phyloP scores from a whole-genome alignment of 2,888 invertebrate genomes.

The Drosophila basisetae region DNA sequence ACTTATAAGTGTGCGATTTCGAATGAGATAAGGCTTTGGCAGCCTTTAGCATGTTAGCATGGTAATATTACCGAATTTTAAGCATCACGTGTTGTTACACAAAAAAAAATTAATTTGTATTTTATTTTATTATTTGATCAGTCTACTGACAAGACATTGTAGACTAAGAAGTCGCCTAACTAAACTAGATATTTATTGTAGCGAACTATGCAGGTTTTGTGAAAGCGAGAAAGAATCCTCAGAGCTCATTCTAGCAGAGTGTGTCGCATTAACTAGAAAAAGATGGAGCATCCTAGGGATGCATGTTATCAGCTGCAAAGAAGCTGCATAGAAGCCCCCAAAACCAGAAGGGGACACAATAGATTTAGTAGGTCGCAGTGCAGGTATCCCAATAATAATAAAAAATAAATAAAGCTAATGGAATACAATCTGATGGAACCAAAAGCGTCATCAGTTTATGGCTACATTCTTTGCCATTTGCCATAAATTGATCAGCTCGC shows the following conservation, averaged over 20 bases:
- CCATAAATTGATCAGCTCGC: slow-evolving; percentile 25
- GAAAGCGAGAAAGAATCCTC: not conserved
- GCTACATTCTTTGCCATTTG: not conserved
- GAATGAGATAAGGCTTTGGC: no score
- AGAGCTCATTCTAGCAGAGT: not conserved
- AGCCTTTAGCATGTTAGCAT: no score
- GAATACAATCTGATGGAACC: no score
- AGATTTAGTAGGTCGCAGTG: not conserved
- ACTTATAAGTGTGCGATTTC: no score
- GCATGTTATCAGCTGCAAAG: not conserved
- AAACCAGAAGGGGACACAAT: not conserved
- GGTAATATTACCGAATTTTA: not conserved
- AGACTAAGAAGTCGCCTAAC: not conserved
- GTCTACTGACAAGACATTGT: not conserved
- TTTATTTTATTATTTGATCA: not conserved
- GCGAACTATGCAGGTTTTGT: not conserved
- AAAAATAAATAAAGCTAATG: not conserved
- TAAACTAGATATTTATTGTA: not conserved
- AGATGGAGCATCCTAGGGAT: not conserved
- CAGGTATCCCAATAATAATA: no score
- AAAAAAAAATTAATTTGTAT: not conserved
- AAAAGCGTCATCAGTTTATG: no score
- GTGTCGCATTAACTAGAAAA: not conserved
- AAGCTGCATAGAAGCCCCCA: not conserved
- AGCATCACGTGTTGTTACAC: not conserved